These are phyloP conservation scores for Myzus persicae DNA, from an alignment of 1,140 invertebrate genomes.

Conservation along the genomic window DNA sequence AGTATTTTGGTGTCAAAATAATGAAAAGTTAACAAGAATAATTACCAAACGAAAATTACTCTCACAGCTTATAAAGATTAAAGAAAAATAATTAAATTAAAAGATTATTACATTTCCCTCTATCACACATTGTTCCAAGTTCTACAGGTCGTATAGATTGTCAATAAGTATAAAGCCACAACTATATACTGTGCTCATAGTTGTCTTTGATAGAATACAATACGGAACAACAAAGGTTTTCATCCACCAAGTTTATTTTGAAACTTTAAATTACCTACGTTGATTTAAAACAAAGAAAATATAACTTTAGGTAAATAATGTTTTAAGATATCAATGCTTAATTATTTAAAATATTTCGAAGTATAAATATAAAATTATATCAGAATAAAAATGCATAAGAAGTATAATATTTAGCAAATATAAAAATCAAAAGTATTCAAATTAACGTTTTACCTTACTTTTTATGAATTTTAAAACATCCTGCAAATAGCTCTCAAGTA, in stretches of 20 bases:
- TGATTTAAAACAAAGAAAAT: not conserved
- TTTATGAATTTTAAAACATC: not conserved
- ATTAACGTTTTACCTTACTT: not conserved
- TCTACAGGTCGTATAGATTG: not conserved
- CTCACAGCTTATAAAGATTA: not conserved
- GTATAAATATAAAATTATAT: not conserved
- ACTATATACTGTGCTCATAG: not conserved
- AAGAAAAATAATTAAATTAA: conserved; percentile 2
- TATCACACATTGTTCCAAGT: not conserved
- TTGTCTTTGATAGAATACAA: not conserved
- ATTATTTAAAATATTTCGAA: not conserved
- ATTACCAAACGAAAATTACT: not conserved
- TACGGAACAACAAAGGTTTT: conserved; percentile 15
- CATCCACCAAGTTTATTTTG: not conserved
- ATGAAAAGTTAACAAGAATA: not conserved
- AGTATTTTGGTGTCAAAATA: not conserved
- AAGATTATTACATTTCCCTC: not conserved
- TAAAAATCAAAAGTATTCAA: not conserved
- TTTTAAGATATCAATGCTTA: not conserved
- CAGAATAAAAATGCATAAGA: not conserved
- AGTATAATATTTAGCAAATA: not conserved
- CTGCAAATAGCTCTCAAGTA: not conserved
- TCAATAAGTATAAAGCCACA: not conserved
- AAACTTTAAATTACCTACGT: conserved; percentile 24
- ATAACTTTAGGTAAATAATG: not conserved